Base-by-base conservation (phyloP, 2,113 vertebrate genomes). In the Scatophagus argus region DNA sequence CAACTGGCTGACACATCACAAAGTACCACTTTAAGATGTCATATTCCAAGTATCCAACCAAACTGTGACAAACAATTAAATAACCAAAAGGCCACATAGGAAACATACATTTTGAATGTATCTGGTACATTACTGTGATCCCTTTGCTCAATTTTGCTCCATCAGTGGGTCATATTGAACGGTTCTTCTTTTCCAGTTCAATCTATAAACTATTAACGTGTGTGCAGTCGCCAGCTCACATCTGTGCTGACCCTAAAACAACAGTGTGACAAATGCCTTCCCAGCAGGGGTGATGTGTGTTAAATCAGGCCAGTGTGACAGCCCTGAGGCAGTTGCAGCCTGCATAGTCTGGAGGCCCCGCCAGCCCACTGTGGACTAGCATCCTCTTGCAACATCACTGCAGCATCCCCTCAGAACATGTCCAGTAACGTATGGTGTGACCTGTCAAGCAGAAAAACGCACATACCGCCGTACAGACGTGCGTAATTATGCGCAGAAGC, bases 221-320 rank as follows among this genome's bases (percentile, higher is more conserved):
- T 44, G 62, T 16, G 27, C 63, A 58, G 66, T 43, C 71, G 43
- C n/a, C 9, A 31, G 6, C 71, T 71, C 73, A 27, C 63, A 77
- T 86, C 64, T 58, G 80, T 44, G 52, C 66, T 87, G 79, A 79
- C 58, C 77, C 54, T 66, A 6, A 67, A 67, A 66, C 46, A 85
- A 52, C 29, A 59, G 23, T 46, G 82, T 82, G 69, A 77, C 68
- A 56, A 77, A 78, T 68, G 34, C 71, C 67, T 19, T 71, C 62
- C 68, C 36, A 58, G 68, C 81, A 69, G 41, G 49, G 52, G 36
- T 51, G 32, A 23, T 65, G 76, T 63, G 58, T 61, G 55, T 63
- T 62, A 67, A 86, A 89, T 51, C 64, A 83, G 87, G 83, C 87
- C 85, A 80, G 78, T 87, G 78, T 77, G 38, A 75, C 83, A 81